Evolutionary conservation across 2,888 invertebrate species (phyloP), one percentile per base, ranked within the genome.

Genomic region (Emesis russula): DNA sequence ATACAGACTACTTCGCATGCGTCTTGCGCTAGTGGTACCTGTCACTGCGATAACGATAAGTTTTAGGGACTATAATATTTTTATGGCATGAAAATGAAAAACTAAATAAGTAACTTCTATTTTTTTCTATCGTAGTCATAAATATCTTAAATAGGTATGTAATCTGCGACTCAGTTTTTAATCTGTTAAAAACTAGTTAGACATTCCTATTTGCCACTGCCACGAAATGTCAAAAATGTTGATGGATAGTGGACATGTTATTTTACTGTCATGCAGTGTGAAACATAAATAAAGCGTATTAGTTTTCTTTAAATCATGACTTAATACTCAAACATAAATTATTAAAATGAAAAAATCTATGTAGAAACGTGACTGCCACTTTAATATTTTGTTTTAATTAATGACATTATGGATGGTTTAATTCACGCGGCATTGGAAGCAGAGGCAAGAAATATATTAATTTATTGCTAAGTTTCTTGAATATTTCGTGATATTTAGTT

Each of bases 391-490:
- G 97, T 97, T 97, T 96, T 97, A 97, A 97, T 97, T 97, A 97
- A 98, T 98, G 97, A 98, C 98, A 98, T 97, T 98, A 98, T 98
- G 98, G 98, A 98, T 98, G 98, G 98, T 98, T 98, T 98, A 98
- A 98, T 98, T 98, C 98, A 98, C 98, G 98, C 98, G 98, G 98
- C 98, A 98, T 97, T 98, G 97, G 98, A 98, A 97, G 98, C 98
- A 97, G 98, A 98, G 98, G 98, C 83, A 95, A 94, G 94, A 98
- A 97, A 96, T 97, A 96, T 94, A 93, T 95, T 97, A 96, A 96
- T 97, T 97, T 97, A 96, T 15, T 68, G 68, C 36, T 96, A 96
- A 90, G 93, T 95, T 93, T 94, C 94, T 92, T 94, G 90, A 87
- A 94, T 91, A 94, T 91, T 88, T 93, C 87, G 48, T 83, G 77